Conservation (phyloP, 2,113 vertebrate genomes). For the Epinephelus fuscoguttatus region DNA sequence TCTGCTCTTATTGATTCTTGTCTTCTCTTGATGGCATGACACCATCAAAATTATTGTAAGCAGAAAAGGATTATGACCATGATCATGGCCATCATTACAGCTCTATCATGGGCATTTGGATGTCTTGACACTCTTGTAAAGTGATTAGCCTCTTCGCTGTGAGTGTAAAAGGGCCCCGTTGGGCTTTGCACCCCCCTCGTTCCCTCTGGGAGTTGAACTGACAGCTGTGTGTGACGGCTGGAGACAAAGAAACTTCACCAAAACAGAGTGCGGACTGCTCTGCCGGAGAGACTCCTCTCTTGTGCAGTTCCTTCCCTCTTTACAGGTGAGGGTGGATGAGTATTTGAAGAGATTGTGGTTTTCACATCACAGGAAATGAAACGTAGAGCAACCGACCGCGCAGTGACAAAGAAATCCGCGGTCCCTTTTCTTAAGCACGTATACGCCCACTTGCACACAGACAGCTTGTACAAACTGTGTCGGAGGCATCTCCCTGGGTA, state of each 20-base stretch:
- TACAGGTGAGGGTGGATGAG: conserved; percentile 41
- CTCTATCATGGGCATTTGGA: conserved; percentile 50
- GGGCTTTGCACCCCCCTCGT: conserved; percentile 27
- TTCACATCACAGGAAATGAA: conserved; percentile 59
- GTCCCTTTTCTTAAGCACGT: conserved; percentile 60
- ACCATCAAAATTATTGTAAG: conserved; percentile 58
- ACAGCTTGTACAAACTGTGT: conserved; percentile 57
- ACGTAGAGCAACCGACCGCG: conserved; percentile 24
- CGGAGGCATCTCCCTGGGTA: conserved; percentile 54
- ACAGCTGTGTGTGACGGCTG: conserved; percentile 28
- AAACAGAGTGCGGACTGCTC: neutral
- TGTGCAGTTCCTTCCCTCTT: neutral
- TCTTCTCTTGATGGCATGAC: conserved; percentile 53
- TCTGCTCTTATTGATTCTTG: conserved; percentile 76
- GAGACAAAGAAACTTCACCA: conserved; percentile 45
- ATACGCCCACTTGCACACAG: conserved; percentile 58
- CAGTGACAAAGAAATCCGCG: conserved; percentile 52
- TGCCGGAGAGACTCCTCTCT: neutral
- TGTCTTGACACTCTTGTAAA: conserved; percentile 71
- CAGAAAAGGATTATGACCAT: conserved; percentile 61
- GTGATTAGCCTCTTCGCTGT: conserved; percentile 63
- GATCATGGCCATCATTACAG: conserved; percentile 65
- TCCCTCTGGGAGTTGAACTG: conserved; percentile 39
- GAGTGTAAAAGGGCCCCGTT: conserved; percentile 44
- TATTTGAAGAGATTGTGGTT: conserved; percentile 49